phyloP scores from a whole-genome alignment of 92 coral and sea anemone genomes.

The Zoanthus sansibaricus region DNA sequence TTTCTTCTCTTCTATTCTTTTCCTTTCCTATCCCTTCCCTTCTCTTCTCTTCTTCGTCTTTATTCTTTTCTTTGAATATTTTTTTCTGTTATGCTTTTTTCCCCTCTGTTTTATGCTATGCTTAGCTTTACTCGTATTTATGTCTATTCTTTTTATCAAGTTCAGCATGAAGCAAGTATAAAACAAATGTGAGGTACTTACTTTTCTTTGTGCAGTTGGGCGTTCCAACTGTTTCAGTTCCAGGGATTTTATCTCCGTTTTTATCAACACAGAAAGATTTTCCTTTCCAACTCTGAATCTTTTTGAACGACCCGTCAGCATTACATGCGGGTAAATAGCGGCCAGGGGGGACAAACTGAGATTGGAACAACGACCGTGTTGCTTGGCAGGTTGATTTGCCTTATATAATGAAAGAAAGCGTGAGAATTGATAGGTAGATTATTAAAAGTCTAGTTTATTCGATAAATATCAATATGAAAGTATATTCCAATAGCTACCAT shows the following conservation, averaged over 20 bases:
- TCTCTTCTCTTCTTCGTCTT: not conserved
- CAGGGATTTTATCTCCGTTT: slow-evolving; percentile 12
- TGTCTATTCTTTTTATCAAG: not conserved
- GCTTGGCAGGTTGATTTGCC: not conserved
- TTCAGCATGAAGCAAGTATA: not conserved
- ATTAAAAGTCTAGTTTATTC: too few species aligned
- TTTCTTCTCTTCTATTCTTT: not conserved
- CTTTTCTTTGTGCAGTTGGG: slow-evolving; percentile 15
- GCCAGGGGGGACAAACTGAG: not conserved
- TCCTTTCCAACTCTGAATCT: not conserved
- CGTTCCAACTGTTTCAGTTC: not conserved
- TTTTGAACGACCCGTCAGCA: slow-evolving; percentile 9
- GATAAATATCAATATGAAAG: too few species aligned
- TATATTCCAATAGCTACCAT: too few species aligned
- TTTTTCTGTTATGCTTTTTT: not conserved
- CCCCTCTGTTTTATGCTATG: not conserved
- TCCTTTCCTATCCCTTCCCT: not conserved
- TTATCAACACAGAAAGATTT: slow-evolving; percentile 20
- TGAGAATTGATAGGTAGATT: too few species aligned
- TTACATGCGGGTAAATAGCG: slow-evolving; percentile 9
- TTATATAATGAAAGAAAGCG: not conserved
- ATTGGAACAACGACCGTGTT: not conserved
- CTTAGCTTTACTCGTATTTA: not conserved
- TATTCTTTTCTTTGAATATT: not conserved
- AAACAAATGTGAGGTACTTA: not conserved